phyloP scores from a whole-genome alignment of 2,888 invertebrate genomes.

The Pseudococcus viburni region DNA sequence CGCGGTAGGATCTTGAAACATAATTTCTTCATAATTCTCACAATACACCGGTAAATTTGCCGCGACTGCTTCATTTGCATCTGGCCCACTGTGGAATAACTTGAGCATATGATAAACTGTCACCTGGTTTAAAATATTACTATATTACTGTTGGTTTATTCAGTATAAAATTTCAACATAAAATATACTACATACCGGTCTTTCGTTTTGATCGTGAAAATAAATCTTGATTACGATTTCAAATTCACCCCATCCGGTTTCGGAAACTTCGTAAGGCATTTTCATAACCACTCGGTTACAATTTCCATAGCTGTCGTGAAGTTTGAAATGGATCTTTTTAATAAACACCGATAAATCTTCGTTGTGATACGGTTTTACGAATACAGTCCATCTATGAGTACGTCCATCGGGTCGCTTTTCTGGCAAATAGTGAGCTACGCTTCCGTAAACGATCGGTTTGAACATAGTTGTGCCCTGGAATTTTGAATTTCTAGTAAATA shows the following conservation, averaged over 20 bases:
- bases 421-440: slow-evolving; percentile 94
- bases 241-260: slow-evolving; percentile 99
- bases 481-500: neutral
- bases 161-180: neutral
- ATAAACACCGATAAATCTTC: slow-evolving; percentile 95
- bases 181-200: slow-evolving; percentile 79
- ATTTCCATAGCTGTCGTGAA: slow-evolving; percentile 97
- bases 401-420: slow-evolving; percentile 98
- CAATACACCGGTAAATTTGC: slow-evolving; percentile 78
- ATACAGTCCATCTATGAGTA: slow-evolving; percentile 99
- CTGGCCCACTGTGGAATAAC: slow-evolving; percentile 84
- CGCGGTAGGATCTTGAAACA: slow-evolving; percentile 91
- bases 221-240: slow-evolving; percentile 98
- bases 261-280: slow-evolving; percentile 96
- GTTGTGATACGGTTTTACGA: slow-evolving; percentile 92
- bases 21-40: slow-evolving; percentile 96
- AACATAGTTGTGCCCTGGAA: slow-evolving; percentile 87
- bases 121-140: slow-evolving; percentile 75
- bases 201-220: slow-evolving; percentile 95
- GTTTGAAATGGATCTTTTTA: slow-evolving; percentile 96
- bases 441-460: slow-evolving; percentile 97
- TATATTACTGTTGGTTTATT: slow-evolving; percentile 17
- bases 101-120: slow-evolving; percentile 96
- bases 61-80: slow-evolving; percentile 70
- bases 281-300: slow-evolving; percentile 93